Percentiles rank a stretch among this genome's conserved stretches.
Conservation (phyloP, 30 jellyfish, hydroid and myxozoan species). For the Cassiopea andromeda region DNA sequence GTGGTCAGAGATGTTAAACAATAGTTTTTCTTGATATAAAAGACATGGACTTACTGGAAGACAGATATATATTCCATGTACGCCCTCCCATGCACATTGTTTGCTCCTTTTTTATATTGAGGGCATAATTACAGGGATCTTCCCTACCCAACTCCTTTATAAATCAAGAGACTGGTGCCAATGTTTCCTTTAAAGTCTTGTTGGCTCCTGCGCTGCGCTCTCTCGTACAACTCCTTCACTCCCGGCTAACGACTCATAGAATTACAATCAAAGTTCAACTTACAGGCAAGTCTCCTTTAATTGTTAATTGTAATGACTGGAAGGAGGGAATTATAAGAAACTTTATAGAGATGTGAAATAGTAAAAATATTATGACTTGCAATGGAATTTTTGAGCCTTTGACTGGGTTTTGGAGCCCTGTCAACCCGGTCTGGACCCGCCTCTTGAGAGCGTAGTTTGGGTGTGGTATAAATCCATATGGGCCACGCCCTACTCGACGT, state of each 20-base stretch:
- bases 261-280: constrained; percentile 1
- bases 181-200: constrained; percentile 1
- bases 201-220: constrained; percentile 44
- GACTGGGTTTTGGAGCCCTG: too few species aligned
- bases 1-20: neutral
- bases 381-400: too few species aligned
- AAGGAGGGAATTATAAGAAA: too few species aligned
- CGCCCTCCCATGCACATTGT: neutral
- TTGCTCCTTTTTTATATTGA: neutral
- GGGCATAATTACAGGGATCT: neutral
- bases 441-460: too few species aligned
- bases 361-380: too few species aligned
- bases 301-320: neutral
- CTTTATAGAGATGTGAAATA: too few species aligned
- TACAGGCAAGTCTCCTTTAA: constrained; percentile 5
- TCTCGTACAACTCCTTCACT: constrained; percentile 15
- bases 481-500: too few species aligned
- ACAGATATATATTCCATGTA: neutral
- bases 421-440: too few species aligned
- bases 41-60: neutral
- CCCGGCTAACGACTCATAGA: constrained; percentile 8
- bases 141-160: neutral
- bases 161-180: neutral
- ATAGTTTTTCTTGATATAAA: neutral
- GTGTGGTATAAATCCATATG: too few species aligned